Base-by-base conservation (phyloP, 2,888 invertebrate species). In the Bembecia ichneumoniformis region DNA sequence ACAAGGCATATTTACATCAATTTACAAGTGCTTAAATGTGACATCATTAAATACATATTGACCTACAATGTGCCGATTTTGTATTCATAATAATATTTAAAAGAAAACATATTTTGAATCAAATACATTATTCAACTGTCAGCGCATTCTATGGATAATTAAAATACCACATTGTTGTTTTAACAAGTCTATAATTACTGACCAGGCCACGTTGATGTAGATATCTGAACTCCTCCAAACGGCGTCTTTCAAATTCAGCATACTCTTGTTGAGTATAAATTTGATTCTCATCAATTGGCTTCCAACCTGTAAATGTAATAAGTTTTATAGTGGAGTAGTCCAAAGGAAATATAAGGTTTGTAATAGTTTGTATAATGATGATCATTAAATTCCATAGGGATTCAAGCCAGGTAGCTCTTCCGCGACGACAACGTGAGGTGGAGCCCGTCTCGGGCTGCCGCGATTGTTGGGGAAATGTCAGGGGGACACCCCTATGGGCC, bases 251-350 rank as follows among this genome's bases (percentile, higher is more conserved):
- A 58, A 91, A 97, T 57, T 92, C 91, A 49, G 93, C 88, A 59
- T 96, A 95, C 67, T 99, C 98, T 52, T 94, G 91, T 59, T 93
- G 92, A 0, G 94, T 91, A 71, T 93, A 98, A 35, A 94, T 90
- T 59, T 91, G 92, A 60, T 96, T 92, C 62, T 96, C 93, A 64
- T 97, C 96, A 3, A 98, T 82, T 0, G 93, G 91, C 70, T 98
- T 92, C 99, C 99, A 99, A 1, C 95, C 96, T 68, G 55, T 3
- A 66, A 40, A 13, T 11, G 14, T 40, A 3, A 13, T 13, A 11
- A 40, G n/a, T 40, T 14, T 40, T 10, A 28, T 28, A 2, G 28
- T 28, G 28, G 2, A 28, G 9, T 2, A 28, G 28, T 28, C 28
- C 28, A 28, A 9, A 28, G 9, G 28, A 28, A 28, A 28, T 28